Conservation (phyloP, 2,113 vertebrate species). For the Herpetotheres cachinnans region DNA sequence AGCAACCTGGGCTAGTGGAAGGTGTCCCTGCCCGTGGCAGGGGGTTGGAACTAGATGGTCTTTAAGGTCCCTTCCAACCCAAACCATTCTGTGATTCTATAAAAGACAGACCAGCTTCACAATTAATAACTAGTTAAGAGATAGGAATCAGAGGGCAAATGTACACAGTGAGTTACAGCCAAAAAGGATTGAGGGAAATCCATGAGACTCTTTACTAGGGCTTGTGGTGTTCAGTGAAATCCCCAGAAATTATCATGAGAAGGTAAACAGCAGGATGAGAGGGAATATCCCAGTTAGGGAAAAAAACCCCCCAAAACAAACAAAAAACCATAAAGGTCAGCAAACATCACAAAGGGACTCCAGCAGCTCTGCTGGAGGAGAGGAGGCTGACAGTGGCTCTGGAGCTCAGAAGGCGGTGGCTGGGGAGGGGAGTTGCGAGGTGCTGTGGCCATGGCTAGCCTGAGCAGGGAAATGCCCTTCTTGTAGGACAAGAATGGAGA, state of each 20-base stretch:
- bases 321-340: background rate
- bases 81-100: no score
- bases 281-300: background rate
- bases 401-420: no score
- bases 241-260: no score
- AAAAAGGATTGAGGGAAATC: background rate
- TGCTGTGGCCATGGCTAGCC: background rate
- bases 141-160: background rate
- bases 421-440: background rate
- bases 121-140: background rate
- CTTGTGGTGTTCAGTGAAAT: no score
- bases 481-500: background rate
- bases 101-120: background rate
- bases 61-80: no score
- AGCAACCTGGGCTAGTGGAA: no score
- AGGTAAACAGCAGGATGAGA: background rate
- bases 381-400: background rate
- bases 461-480: background rate
- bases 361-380: background rate
- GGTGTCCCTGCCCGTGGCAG: no score
- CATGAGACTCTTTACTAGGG: accelerated
- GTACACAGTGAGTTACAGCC: background rate
- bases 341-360: background rate
- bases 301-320: no score
- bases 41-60: no score